These are phyloP conservation scores for Calidris pygmaea DNA, from an alignment of 2,113 vertebrate species.

Conservation along the genomic window DNA sequence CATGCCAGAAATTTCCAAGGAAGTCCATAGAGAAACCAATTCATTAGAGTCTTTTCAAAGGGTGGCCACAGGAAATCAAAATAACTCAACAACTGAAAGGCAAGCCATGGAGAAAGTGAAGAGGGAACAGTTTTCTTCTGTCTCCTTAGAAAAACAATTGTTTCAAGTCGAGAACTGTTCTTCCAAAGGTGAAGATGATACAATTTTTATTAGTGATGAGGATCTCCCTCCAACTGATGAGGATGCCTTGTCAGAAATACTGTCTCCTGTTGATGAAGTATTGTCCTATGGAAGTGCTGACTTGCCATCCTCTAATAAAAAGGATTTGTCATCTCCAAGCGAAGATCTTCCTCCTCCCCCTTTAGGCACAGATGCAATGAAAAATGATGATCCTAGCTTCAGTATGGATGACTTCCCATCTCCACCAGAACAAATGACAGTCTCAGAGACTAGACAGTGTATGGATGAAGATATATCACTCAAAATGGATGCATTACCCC, in stretches of 20 bases:
- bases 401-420: constrained; percentile 61
- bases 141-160: neutral
- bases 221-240: neutral
- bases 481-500: constrained; percentile 42
- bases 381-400: constrained; percentile 4
- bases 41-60: neutral
- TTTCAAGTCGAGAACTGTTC: neutral
- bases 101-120: neutral
- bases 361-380: constrained; percentile 41
- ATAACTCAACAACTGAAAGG: neutral
- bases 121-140: neutral
- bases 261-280: constrained; percentile 72
- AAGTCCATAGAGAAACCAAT: neutral
- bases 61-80: neutral
- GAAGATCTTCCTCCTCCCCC: constrained; percentile 32
- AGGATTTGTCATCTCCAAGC: constrained; percentile 20
- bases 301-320: constrained; percentile 49
- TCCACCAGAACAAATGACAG: constrained; percentile 40
- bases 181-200: neutral
- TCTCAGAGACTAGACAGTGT: neutral
- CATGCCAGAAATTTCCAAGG: neutral
- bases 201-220: neutral
- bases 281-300: constrained; percentile 75
- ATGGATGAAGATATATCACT: constrained; percentile 56
- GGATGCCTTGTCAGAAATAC: constrained; percentile 61